These are phyloP conservation scores for Diplodus puntazzo DNA, from an alignment of 2,797 vertebrate species.

Conservation along the genomic window DNA sequence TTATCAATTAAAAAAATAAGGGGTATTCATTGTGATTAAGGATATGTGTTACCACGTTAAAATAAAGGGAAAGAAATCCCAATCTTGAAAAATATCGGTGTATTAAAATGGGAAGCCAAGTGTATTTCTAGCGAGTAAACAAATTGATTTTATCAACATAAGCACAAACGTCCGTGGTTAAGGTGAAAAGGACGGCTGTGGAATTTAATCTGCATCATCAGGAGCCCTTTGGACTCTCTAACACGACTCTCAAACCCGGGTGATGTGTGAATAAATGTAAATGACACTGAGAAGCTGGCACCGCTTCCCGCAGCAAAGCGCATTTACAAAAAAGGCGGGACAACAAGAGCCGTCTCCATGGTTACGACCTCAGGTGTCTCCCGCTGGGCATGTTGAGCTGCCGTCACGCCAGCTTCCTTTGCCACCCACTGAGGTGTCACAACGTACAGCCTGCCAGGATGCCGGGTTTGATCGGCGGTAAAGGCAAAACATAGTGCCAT, in stretches of 20 bases:
- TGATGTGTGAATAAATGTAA: conserved; percentile 35
- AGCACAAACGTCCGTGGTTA: neutral
- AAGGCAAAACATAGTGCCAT: conserved; percentile 64
- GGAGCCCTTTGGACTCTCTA: conserved; percentile 4
- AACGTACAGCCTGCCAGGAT: conserved; percentile 65
- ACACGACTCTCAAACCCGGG: neutral
- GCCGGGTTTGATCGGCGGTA: conserved; percentile 55
- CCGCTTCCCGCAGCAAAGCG: conserved; percentile 36
- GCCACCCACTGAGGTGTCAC: conserved; percentile 75
- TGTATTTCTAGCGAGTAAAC: neutral
- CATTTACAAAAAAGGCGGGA: conserved; percentile 53
- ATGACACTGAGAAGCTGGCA: conserved; percentile 34
- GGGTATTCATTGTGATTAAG: neutral
- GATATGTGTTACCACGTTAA: neutral
- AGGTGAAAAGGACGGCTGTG: neutral
- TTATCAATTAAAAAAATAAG: neutral
- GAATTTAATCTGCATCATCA: conserved; percentile 14
- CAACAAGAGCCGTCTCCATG: conserved; percentile 62
- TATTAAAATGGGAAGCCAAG: neutral
- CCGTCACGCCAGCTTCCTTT: conserved; percentile 75
- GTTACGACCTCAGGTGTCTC: conserved; percentile 75
- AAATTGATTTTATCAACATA: neutral
- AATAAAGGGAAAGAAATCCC: neutral
- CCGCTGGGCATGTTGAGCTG: conserved; percentile 68
- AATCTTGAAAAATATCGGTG: neutral